Evolutionary conservation across 2,888 invertebrate genomes (phyloP), one percentile per base, ranked within the genome.

Genomic region (Drosophila quasianomalipes): DNA sequence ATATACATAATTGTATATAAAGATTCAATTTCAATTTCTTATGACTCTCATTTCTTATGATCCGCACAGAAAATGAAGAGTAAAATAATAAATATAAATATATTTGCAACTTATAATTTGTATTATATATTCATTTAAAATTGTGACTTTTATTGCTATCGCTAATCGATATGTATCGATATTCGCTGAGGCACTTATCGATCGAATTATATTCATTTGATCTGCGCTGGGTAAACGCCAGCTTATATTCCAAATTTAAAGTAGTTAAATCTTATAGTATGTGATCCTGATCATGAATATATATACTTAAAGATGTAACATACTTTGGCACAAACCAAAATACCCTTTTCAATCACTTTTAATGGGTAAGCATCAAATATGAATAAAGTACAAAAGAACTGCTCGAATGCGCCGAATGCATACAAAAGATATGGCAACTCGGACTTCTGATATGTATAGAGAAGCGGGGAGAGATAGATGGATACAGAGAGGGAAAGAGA

Each of bases 341-440:
- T 47, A 26, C 47, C 16, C 47, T 9, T 47, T 16, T 16, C 4
- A 26, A 22, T 16, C 26, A 9, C 1, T 47, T 14, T 4, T 16
- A 47, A 16, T 1, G 16, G 4, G 47, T 26, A 47, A 35, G n/a
- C 28, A 53, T 3, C 37, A 63, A 58, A 65, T 41, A 63, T 52
- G 53, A 26, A 49, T 47, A 59, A 67, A 63, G 41, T 30, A 76
- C 22, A 65, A 76, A 83, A 82, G 73, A 82, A 82, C 62, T 74
- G 83, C 68, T 76, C 69, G 73, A 75, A 83, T 87, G 85, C 79
- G 75, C 49, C 70, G 85, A 79, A 59, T 81, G 85, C 85, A 85
- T 85, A 85, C 83, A 83, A 85, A 85, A 85, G 85, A 87, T 87
- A 87, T 67, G 75, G 58, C 67, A 53, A 65, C 44, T 30, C 28